Conservation (phyloP, 2,888 invertebrate genomes). For the Prenolepis imparis region DNA sequence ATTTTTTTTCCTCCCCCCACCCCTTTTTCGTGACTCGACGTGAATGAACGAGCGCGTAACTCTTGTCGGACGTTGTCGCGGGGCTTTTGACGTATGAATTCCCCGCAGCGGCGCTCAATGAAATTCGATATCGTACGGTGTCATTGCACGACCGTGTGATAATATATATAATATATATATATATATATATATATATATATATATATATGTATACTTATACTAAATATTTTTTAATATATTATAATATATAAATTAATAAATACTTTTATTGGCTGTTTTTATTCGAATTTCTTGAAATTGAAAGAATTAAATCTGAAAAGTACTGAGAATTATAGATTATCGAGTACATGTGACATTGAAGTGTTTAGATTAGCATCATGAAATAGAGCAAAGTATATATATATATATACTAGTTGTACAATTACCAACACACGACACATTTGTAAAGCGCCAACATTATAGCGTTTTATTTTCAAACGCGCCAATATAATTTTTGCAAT, state of each 20-base stretch:
- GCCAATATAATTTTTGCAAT: background rate
- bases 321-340: background rate
- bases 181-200: background rate
- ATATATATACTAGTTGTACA: background rate
- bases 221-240: no score
- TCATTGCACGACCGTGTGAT: background rate
- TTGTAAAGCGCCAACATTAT: background rate
- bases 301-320: background rate
- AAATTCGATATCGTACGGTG: conserved; percentile 36
- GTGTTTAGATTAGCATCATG: background rate
- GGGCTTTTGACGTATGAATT: conserved; percentile 8
- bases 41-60: conserved; percentile 43
- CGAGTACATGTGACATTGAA: background rate
- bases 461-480: conserved; percentile 4
- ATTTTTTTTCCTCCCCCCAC: background rate
- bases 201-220: no score
- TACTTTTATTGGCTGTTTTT: no score
- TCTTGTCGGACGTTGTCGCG: background rate
- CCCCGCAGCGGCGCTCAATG: conserved; percentile 33
- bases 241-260: no score
- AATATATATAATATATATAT: background rate
- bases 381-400: background rate
- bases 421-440: background rate
- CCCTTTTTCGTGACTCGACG: background rate
- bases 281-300: background rate